Evolutionary conservation across 2,888 invertebrate species (phyloP).

Genomic region (Onchidella celtica): DNA sequence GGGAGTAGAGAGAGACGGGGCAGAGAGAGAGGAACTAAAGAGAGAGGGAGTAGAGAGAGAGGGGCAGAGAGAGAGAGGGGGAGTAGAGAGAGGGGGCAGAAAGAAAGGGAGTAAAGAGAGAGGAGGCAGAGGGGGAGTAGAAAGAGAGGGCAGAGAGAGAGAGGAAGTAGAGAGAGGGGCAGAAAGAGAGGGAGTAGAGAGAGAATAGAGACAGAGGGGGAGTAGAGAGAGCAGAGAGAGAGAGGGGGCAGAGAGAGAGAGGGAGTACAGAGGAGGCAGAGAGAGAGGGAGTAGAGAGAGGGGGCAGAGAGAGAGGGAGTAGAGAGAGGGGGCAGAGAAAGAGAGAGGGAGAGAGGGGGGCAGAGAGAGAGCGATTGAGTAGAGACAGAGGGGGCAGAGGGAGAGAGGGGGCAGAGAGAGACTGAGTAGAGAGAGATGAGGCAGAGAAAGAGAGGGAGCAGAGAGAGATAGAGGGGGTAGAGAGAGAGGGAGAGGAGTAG

Average conservation of each 20-base stretch:
- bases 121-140: too few relatives aligned
- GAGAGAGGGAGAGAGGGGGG: slow-evolving; percentile 25
- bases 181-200: too few relatives aligned
- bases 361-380: slow-evolving; percentile 9
- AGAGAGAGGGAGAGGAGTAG: neutral
- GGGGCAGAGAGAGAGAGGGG: too few relatives aligned
- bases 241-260: too few relatives aligned
- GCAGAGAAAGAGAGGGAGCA: neutral
- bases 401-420: too few relatives aligned
- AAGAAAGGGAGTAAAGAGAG: too few relatives aligned
- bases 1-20: neutral
- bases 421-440: neutral
- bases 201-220: too few relatives aligned
- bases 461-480: neutral
- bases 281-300: neutral
- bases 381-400: neutral
- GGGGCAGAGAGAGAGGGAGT: neutral
- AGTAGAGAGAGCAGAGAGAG: too few relatives aligned
- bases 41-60: neutral
- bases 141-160: too few relatives aligned
- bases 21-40: neutral
- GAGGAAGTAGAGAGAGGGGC: too few relatives aligned
- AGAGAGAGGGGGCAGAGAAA: neutral
- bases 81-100: too few relatives aligned
- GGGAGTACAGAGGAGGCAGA: neutral